A percentile compares a stretch with the other conserved stretches of the same genome.
These are phyloP conservation scores for Drosophila austrosaltans DNA, from an alignment of 2,888 invertebrate species.

Conservation along the genomic window DNA sequence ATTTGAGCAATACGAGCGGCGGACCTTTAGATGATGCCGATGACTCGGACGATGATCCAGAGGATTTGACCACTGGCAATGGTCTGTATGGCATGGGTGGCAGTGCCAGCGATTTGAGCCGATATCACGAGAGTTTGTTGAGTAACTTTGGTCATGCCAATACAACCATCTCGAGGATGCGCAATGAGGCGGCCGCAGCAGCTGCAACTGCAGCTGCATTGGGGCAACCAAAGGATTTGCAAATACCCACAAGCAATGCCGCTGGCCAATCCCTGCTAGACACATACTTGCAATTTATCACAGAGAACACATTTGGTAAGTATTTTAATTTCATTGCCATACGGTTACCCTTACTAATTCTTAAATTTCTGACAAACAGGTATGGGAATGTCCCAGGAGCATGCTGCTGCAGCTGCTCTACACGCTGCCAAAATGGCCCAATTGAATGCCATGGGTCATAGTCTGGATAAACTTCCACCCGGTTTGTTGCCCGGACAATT, in stretches of 20 bases:
- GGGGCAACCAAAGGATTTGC: slow-evolving; percentile 85
- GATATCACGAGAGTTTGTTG: slow-evolving; percentile 81
- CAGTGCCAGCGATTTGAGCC: slow-evolving; percentile 78
- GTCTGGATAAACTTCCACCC: slow-evolving; percentile 85
- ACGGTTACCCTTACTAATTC: too few species aligned
- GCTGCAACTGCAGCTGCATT: slow-evolving; percentile 78
- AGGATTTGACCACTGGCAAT: slow-evolving; percentile 89
- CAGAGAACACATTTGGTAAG: slow-evolving; percentile 90
- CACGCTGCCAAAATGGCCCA: slow-evolving; percentile 92
- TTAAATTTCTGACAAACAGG: slow-evolving; percentile 58
- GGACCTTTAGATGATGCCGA: slow-evolving; percentile 88
- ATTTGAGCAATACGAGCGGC: slow-evolving; percentile 86
- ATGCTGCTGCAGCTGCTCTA: slow-evolving; percentile 89
- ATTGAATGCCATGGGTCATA: slow-evolving; percentile 87
- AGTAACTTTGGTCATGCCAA: slow-evolving; percentile 85
- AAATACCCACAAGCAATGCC: slow-evolving; percentile 87
- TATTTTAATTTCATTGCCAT: not conserved
- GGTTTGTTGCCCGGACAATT: slow-evolving; percentile 82
- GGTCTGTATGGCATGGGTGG: slow-evolving; percentile 66
- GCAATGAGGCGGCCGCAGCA: slow-evolving; percentile 85
- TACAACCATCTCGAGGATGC: slow-evolving; percentile 87
- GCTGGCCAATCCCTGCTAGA: slow-evolving; percentile 92
- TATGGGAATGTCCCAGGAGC: slow-evolving; percentile 87
- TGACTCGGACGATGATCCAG: slow-evolving; percentile 89
- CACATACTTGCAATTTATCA: slow-evolving; percentile 94